Evolutionary conservation across 1,140 invertebrate genomes (phyloP).

Genomic region (Drosophila kikkawai): DNA sequence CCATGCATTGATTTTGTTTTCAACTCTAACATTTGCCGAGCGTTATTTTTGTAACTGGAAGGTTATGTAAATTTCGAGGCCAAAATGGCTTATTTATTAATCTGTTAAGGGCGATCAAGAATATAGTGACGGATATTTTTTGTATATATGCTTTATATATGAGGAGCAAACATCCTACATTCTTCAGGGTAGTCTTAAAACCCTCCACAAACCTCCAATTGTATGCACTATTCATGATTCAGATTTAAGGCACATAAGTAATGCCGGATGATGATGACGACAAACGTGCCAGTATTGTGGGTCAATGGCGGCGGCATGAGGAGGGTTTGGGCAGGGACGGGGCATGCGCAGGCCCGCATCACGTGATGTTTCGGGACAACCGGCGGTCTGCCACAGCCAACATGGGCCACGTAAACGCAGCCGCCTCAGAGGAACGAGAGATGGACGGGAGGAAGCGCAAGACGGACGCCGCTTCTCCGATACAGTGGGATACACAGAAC

Average conservation of each 20-base stretch:
- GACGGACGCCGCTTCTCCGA: slow-evolving; percentile 2
- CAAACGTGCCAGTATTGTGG: slow-evolving; percentile 35
- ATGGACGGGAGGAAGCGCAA: slow-evolving; percentile 2
- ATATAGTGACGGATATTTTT: not conserved
- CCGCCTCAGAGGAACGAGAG: slow-evolving; percentile 1
- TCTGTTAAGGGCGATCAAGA: not conserved
- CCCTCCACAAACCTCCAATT: slow-evolving; percentile 9
- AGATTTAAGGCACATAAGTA: slow-evolving; percentile 45
- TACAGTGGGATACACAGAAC: slow-evolving; percentile 31
- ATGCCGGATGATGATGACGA: slow-evolving; percentile 31
- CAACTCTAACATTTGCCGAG: not conserved
- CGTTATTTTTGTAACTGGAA: not conserved
- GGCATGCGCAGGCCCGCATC: slow-evolving; percentile 68
- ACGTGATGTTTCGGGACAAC: slow-evolving; percentile 68
- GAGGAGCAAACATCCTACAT: not conserved
- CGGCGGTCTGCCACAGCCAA: slow-evolving; percentile 39
- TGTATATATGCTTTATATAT: not conserved
- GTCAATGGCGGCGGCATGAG: slow-evolving; percentile 57
- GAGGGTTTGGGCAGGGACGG: slow-evolving; percentile 4
- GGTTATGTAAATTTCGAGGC: not conserved
- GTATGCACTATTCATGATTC: slow-evolving; percentile 37
- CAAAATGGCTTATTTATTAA: too few species aligned
- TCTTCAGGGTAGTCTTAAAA: not conserved
- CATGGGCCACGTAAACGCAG: slow-evolving; percentile 68
- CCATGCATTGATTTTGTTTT: not conserved